Evolutionary conservation across 2,888 invertebrate genomes (phyloP).

Genomic region (Myopa testacea): DNA sequence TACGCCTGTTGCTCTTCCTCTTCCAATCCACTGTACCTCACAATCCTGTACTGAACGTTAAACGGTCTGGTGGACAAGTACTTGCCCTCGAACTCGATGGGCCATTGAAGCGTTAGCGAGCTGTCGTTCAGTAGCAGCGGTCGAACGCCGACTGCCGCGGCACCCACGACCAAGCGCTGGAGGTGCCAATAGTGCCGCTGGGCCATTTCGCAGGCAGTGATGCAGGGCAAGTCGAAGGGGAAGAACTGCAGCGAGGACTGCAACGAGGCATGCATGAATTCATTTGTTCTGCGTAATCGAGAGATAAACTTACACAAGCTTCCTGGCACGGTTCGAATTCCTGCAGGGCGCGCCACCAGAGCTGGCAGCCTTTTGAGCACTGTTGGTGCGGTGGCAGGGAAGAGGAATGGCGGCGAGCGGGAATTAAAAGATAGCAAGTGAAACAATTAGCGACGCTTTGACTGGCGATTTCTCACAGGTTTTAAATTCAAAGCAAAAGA

Average conservation of each 20-base stretch:
- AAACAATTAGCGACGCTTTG: conserved; percentile 19
- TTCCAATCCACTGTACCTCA: conserved; percentile 13
- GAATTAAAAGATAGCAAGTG: neutral
- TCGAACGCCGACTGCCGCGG: conserved; percentile 47
- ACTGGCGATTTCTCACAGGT: conserved; percentile 31
- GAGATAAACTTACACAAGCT: conserved; percentile 80
- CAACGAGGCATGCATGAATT: conserved; percentile 31
- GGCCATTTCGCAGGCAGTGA: conserved; percentile 62
- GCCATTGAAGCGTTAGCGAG: conserved; percentile 56
- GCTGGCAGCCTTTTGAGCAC: conserved; percentile 84
- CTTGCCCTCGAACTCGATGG: conserved; percentile 57
- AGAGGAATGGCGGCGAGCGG: neutral
- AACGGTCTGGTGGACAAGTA: conserved; percentile 59
- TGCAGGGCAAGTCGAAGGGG: conserved; percentile 63
- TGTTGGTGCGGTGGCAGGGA: conserved; percentile 61
- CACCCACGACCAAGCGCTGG: conserved; percentile 54
- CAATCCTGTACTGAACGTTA: conserved; percentile 60
- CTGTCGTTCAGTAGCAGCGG: conserved; percentile 53
- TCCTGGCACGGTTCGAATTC: conserved; percentile 79
- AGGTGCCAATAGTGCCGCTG: conserved; percentile 60
- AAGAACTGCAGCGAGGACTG: conserved; percentile 58
- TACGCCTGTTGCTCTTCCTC: neutral
- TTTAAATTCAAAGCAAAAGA: conserved; percentile 34
- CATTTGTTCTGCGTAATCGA: neutral
- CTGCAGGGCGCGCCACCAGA: conserved; percentile 80